Base-by-base conservation (phyloP, 2,888 invertebrate species). In the Limnephilus rhombicus region DNA sequence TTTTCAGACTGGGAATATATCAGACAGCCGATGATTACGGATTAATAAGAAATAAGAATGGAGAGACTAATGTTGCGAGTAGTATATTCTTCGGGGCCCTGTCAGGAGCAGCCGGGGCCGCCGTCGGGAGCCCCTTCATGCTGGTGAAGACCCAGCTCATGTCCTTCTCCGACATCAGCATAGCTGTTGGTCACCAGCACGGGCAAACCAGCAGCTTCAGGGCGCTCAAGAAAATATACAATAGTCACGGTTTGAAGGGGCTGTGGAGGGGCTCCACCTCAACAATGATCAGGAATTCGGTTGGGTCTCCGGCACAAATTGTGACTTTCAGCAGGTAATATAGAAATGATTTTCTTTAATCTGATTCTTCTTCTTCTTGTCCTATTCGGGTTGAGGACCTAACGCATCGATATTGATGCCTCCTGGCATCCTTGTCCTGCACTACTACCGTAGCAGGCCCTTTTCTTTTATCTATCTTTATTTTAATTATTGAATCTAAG, bases 131-230 rank as follows among this genome's bases (percentile, higher is more conserved):
- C 95, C 99, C 99, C 0, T 97, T 99, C 91, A 99, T 98, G 94
- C 95, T 99, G 95, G 98, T 99, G 0, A 99, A 99, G 95, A 98
- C 98, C 0, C 98, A 98, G 94, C 96, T 98, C 3, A 98, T 99
- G 96, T 97, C 98, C 0, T 97, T 97, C 95, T 97, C 98, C 1
- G 97, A 97, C 0, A 95, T 97, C 93, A 96, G 97, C 94, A 98
- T 99, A 92, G 99, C 99, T 3, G 99, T 99, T 3, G 99, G 99
- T 0, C 97, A 98, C 94, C 99, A 99, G 94, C 99, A 99, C 94
- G 96, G 97, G 0, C 98, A 98, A 94, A 95, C 95, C 34, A 97
- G 98, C 13, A 97, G 98, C 95, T 94, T 96, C 81, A 95, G 96
- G 93, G 98, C 98, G 0, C 95, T 98, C 34, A 95, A 94, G 45